A percentile compares a stretch with the other conserved stretches of the same genome.
Evolutionary conservation across 2,888 invertebrate genomes (phyloP).

Genomic region (Crioceris asparagi): DNA sequence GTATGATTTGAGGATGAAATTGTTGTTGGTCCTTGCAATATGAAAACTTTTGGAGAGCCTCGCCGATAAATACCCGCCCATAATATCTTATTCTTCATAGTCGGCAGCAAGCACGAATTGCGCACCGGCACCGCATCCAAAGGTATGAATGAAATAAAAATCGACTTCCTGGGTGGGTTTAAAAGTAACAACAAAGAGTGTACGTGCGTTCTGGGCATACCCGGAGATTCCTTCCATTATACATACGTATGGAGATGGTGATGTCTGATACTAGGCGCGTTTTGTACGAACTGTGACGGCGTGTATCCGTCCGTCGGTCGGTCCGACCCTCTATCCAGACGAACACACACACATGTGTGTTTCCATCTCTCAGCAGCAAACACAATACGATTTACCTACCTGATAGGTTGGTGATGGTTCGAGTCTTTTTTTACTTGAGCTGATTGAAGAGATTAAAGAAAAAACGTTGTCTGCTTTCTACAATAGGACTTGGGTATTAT

Average conservation of each 20-base stretch:
- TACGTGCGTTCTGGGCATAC: slow-evolving; percentile 36
- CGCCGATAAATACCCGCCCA: no score
- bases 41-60: no score
- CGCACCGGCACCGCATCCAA: no score
- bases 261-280: slow-evolving; percentile 26
- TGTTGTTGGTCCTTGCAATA: no score
- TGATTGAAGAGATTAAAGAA: no score
- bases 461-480: no score
- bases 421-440: slow-evolving; percentile 9
- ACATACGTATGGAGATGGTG: slow-evolving; percentile 28
- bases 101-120: no score
- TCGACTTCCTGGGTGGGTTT: slow-evolving; percentile 36
- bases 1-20: no score
- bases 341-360: slow-evolving; percentile 16
- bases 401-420: slow-evolving; percentile 16
- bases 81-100: no score
- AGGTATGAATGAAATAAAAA: slow-evolving; percentile 31
- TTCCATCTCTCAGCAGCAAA: slow-evolving; percentile 19
- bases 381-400: slow-evolving; percentile 24
- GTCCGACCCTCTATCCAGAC: background rate
- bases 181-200: slow-evolving; percentile 31
- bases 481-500: no score
- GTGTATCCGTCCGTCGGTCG: slow-evolving; percentile 8
- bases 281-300: slow-evolving; percentile 21
- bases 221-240: slow-evolving; percentile 33